Evolutionary conservation across 2,888 invertebrate species (phyloP), one percentile per base, ranked within the genome.

Genomic region (Orchesellides sinensis): DNA sequence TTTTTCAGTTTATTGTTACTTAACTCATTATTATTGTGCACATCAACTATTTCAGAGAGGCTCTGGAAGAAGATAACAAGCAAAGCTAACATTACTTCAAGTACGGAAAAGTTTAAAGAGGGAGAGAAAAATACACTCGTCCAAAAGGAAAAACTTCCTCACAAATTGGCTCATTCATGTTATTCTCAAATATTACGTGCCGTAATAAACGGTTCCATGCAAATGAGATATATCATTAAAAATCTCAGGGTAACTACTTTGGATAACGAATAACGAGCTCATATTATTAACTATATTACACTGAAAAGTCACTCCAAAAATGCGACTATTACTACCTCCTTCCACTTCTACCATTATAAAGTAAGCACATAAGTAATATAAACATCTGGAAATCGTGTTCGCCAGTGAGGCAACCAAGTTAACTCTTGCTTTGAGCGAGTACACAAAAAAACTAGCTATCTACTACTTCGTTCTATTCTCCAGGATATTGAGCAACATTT

Each of bases 161-260:
- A 77, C 75, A 77, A 77, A 77, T 77, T 77, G 75, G 75, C 75
- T 66, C 6, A 54, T 54, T 54, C 65, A 52, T 49, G 45, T 56
- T n/a, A n/a, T 19, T 45, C 10, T 5, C 19, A 32, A 17, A 68
- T 25, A 52, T 32, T 68, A 68, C 59, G 70, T 78, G 65, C 19
- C 35, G 82, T 82, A 82, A 82, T 82, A 82, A 82, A 69, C 74
- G 82, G 74, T 82, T 74, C 40, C 69, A 75, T 82, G 80, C 74
- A 75, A 82, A 82, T 68, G 82, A 82, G 82, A 70, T 82, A n/a
- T n/a, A 74, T 82, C 82, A 82, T 82, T 82, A 82, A 74, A 70
- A 74, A 82, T 77, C 75, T 66, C 54, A 25, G 54, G 45, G 61
- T 52, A 63, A 45, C 65, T 68, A 40, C 66, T 56, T 45, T 45